Base-by-base conservation (phyloP, 2,888 invertebrate species). In the Watsonalla cultraria region DNA sequence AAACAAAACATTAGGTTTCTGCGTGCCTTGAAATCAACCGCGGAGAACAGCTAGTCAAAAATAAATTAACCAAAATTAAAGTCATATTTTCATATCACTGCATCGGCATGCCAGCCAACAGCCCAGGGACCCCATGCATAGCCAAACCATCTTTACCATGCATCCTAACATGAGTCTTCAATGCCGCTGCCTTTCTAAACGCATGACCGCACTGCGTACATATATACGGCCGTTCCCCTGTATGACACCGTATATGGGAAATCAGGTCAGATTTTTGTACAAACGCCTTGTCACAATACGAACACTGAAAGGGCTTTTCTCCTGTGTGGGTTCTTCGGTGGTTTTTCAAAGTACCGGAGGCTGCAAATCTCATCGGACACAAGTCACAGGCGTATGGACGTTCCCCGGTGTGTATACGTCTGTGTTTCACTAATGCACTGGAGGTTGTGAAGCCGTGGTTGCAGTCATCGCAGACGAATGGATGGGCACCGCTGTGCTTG, bases 401-500 rank as follows among this genome's bases (percentile, higher is more conserved):
- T 57, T 93, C 93, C 0, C 93, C 93, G 0, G 92, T 92, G 66
- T 93, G 93, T 6, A 89, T 92, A 0, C 93, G 79, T 0, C 90
- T 80, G 58, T 93, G 93, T 53, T 93, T 93, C 0, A 90, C 90
- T 14, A 93, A 63, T 0, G 93, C 92, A 47, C 92, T 92, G 9
- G 92, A 92, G 0, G 93, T 93, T 0, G 93, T 93, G 68, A 93
- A 93, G 0, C 90, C 87, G 8, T 90, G 81, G 0, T 86, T 84
- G 47, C 93, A 93, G 6, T 86, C 86, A 13, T 91, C 91, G 51
- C 93, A 93, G 0, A 90, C 82, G 62, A 92, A 93, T 0, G 93
- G 93, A 59, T 93, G 93, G 0, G 92, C 92, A 0, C 93, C 93
- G 7, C 91, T 92, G 72, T 93, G 93, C 47, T 91, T 93, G 0